phyloP scores from a whole-genome alignment of 1,140 invertebrate species.

The Dysdera silvatica region DNA sequence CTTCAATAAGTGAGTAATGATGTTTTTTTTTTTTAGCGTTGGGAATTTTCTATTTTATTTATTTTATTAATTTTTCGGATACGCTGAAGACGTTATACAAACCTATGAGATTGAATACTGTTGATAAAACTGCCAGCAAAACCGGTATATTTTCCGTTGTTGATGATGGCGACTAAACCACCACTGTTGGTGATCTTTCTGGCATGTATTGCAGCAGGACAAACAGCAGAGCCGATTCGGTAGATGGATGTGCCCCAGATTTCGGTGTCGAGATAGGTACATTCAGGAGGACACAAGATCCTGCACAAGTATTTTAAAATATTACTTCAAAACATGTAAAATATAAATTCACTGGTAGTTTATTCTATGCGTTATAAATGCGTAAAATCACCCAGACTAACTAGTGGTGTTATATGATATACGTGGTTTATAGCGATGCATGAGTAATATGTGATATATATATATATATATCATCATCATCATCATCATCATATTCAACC shows the following conservation, averaged over 20 bases:
- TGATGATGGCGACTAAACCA: constrained; percentile 17
- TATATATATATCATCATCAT: no score
- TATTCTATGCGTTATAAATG: no score
- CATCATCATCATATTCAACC: no score
- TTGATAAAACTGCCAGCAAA: constrained; percentile 26
- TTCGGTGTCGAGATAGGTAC: not conserved
- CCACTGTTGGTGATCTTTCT: constrained; percentile 24
- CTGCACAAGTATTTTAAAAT: not conserved
- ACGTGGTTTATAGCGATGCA: no score
- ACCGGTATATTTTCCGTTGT: constrained; percentile 23
- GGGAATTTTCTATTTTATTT: no score
- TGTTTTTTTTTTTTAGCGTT: no score
- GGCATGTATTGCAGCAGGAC: constrained; percentile 26
- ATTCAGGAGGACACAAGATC: constrained; percentile 25
- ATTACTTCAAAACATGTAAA: not conserved
- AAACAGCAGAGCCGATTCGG: constrained; percentile 15
- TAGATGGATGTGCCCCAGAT: constrained; percentile 29
- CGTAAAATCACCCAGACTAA: no score
- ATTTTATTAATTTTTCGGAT: no score
- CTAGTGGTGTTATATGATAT: no score
- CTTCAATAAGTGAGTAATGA: no score
- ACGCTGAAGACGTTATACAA: not conserved
- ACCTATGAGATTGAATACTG: constrained; percentile 17
- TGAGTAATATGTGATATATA: no score
- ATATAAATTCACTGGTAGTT: not conserved